Base-by-base conservation (phyloP, 2,888 invertebrate species). In the Drosophila rellima region DNA sequence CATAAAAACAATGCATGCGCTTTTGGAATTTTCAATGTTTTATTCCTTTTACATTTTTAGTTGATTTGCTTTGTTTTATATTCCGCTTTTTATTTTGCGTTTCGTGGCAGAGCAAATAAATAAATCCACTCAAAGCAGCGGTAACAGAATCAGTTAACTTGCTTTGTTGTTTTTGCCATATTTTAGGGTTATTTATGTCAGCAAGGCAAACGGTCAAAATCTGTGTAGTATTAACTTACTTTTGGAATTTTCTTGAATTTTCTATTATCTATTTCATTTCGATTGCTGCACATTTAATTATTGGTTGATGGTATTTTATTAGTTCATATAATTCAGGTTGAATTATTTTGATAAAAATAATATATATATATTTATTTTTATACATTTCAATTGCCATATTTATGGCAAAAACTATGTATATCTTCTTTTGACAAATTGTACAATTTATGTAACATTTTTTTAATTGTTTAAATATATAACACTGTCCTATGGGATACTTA, bases 1-100 rank as follows among this genome's bases (percentile, higher is more conserved):
- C 82, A 81, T 86, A 78, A 78, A 80, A 76, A 68, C 73, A 70
- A 74, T 82, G 81, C 78, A 73, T 78, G 69, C 67, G 68, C 56
- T 70, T 63, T 63, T 70, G 47, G 11, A 29, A 18, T 52, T 74
- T 35, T 60, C 37, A 42, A 51, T 68, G 40, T 55, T 55, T 42
- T 61, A 13, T 42, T 33, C 47, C 48, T 54, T 55, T 59, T 20
- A 39, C 31, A 29, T 54, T 78, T 66, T 69, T 55, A 59, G 60
- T 72, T 55, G 69, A 61, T 75, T 66, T 62, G 55, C 29, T 31
- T 59, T 63, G 31, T 37, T 69, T 65, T 51, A 17, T 33, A 50
- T 62, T 20, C 11, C 35, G n/a, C 10, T 20, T n/a, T 47, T 26
- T 18, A 8, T 29, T 56, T 45, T 8, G 8, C 10, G 2, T 7